Conservation (phyloP, 2,888 invertebrate genomes). For the Cephus rjabovi region DNA sequence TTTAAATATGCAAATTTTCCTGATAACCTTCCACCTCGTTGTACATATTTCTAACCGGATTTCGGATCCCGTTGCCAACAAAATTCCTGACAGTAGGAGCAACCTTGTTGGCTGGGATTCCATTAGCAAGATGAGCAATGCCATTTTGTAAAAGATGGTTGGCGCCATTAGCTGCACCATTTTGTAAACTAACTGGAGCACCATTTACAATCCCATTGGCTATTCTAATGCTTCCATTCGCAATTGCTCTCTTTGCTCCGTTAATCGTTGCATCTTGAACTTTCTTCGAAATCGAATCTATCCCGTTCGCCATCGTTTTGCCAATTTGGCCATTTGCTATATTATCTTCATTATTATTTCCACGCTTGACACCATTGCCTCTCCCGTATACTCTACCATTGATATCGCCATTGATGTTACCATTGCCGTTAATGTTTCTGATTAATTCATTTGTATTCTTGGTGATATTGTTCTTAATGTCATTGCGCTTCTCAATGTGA, state of each 20-base stretch:
- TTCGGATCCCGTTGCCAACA: slow-evolving; percentile 19
- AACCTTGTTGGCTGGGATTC: slow-evolving; percentile 49
- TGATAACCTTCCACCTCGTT: slow-evolving; percentile 66
- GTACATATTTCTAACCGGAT: slow-evolving; percentile 63
- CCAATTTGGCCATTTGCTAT: not conserved
- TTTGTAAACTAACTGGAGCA: slow-evolving; percentile 32
- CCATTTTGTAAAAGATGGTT: slow-evolving; percentile 54
- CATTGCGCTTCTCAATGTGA: slow-evolving; percentile 22
- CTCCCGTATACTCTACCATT: not conserved
- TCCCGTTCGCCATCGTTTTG: slow-evolving; percentile 6
- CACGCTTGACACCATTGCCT: not conserved
- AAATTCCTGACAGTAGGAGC: slow-evolving; percentile 44
- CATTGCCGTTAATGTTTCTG: not conserved
- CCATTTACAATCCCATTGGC: slow-evolving; percentile 62
- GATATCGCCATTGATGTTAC: not conserved
- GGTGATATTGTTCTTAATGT: slow-evolving; percentile 12
- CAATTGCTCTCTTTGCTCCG: slow-evolving; percentile 31
- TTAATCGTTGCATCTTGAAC: slow-evolving; percentile 15
- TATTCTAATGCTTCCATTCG: slow-evolving; percentile 53
- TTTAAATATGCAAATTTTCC: slow-evolving; percentile 55
- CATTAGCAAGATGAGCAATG: slow-evolving; percentile 50
- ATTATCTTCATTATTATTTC: slow-evolving; percentile 3
- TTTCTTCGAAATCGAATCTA: slow-evolving; percentile 17
- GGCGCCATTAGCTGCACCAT: slow-evolving; percentile 44
- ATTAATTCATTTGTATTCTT: not conserved